phyloP scores from a whole-genome alignment of 2,113 vertebrate species.

The Fulmarus glacialis region DNA sequence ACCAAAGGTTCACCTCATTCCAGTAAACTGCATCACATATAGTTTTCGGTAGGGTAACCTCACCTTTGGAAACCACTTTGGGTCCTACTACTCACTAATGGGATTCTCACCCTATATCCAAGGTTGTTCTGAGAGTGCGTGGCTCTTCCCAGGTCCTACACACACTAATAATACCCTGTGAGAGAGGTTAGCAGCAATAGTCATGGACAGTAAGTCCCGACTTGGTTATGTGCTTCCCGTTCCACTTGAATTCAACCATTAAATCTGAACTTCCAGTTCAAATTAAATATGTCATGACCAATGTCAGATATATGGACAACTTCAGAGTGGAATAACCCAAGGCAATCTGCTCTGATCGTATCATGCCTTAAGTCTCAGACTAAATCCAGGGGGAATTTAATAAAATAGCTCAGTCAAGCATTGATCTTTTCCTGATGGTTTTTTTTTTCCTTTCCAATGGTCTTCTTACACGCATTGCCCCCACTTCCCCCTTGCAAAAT shows the following conservation, averaged over 20 bases:
- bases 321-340: slow-evolving; percentile 76
- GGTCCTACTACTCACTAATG: background rate
- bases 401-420: slow-evolving; percentile 73
- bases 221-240: slow-evolving; percentile 62
- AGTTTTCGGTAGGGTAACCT: background rate
- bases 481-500: background rate
- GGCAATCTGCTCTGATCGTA: slow-evolving; percentile 75
- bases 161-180: background rate
- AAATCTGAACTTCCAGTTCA: slow-evolving; percentile 74
- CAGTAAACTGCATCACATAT: background rate
- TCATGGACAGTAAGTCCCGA: slow-evolving; percentile 62
- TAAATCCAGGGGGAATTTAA: slow-evolving; percentile 69
- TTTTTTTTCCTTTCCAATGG: slow-evolving; percentile 32
- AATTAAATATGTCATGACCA: slow-evolving; percentile 77
- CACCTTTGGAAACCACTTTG: background rate
- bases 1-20: background rate
- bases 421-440: slow-evolving; percentile 67
- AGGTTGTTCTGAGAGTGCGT: background rate
- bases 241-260: slow-evolving; percentile 76
- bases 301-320: slow-evolving; percentile 77
- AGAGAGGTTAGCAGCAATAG: slow-evolving; percentile 51
- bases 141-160: background rate
- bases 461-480: background rate
- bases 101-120: background rate
- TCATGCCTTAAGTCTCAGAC: slow-evolving; percentile 65